A percentile compares a stretch with the other conserved stretches of the same genome.
phyloP scores from a whole-genome alignment of 2,888 invertebrate species.

The Operophtera brumata region DNA sequence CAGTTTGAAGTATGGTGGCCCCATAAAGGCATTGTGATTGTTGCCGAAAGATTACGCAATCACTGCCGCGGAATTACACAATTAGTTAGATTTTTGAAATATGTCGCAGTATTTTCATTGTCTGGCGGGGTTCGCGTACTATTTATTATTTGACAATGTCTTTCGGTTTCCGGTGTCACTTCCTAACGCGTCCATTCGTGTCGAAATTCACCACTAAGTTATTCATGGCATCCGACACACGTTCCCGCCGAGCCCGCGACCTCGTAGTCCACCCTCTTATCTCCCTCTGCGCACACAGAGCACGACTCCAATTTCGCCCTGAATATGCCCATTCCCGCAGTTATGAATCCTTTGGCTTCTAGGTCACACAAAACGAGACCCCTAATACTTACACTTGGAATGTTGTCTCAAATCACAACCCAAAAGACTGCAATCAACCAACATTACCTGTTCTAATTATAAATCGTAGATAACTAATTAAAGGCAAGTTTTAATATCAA shows the following conservation, averaged over 20 bases:
- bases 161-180: background rate
- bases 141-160: background rate
- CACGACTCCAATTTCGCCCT: constrained; percentile 57
- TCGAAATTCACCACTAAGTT: constrained; percentile 55
- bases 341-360: constrained; percentile 41
- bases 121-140: background rate
- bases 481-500: constrained; percentile 1
- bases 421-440: constrained; percentile 11
- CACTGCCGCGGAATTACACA: too few species aligned
- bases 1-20: too few species aligned
- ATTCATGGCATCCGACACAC: constrained; percentile 59
- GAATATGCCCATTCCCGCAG: constrained; percentile 47
- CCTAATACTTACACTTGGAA: constrained; percentile 7
- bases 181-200: constrained; percentile 43
- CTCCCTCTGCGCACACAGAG: constrained; percentile 55
- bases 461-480: constrained; percentile 2
- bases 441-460: constrained; percentile 11
- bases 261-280: constrained; percentile 49
- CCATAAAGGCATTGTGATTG: too few species aligned
- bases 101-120: background rate
- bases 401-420: constrained; percentile 1
- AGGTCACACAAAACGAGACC: constrained; percentile 32
- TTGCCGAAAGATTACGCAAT: too few species aligned
- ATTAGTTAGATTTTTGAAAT: background rate
- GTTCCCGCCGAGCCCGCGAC: constrained; percentile 34